These are phyloP conservation scores for Chirona hameri DNA, from an alignment of 2,888 invertebrate species.

Conservation along the genomic window DNA sequence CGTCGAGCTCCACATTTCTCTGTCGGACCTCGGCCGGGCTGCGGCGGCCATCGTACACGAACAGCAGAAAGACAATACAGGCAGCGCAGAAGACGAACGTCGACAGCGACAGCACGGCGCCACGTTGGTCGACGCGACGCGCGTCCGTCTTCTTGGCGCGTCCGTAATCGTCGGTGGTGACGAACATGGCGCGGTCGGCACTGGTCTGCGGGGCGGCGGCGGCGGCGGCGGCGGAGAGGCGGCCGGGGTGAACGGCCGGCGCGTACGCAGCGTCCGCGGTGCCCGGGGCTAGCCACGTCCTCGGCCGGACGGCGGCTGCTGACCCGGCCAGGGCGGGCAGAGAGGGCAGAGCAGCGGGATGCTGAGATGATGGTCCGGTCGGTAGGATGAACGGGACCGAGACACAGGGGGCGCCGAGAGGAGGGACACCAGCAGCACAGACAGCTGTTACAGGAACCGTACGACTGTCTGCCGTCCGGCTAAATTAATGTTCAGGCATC, in stretches of 20 bases:
- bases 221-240: background rate
- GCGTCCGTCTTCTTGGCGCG: constrained; percentile 23
- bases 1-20: background rate
- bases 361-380: no score
- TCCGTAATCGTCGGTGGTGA: background rate
- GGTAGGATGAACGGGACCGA: no score
- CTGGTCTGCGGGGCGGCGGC: background rate
- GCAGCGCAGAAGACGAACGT: background rate
- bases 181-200: background rate
- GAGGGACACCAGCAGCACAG: no score
- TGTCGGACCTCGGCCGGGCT: background rate
- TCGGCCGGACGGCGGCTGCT: background rate
- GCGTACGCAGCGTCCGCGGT: background rate
- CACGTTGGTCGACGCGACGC: background rate
- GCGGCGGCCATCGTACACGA: background rate
- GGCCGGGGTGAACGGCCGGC: background rate
- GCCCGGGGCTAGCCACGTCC: background rate
- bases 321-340: no score
- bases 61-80: background rate
- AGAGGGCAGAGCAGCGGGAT: no score
- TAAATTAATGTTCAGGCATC: no score
- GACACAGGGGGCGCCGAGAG: no score
- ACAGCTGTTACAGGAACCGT: no score
- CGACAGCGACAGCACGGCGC: background rate
- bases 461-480: no score